These are phyloP conservation scores for Aphaenogaster floridana DNA, from an alignment of 1,140 invertebrate genomes.

Conservation along the genomic window DNA sequence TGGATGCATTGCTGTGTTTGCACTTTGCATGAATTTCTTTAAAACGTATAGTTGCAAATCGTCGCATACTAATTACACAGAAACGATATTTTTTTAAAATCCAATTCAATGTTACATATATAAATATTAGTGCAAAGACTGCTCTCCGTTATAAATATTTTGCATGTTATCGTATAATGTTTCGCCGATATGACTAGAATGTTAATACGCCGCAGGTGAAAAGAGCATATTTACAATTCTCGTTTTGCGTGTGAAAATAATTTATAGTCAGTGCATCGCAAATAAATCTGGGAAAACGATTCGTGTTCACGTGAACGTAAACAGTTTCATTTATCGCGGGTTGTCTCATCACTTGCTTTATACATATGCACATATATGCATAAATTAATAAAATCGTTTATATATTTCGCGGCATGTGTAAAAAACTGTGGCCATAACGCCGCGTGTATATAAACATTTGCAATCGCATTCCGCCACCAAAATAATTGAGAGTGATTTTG, in stretches of 20 bases:
- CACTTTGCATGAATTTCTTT: not conserved
- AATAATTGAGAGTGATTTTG: slow-evolving; percentile 12
- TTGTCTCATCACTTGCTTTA: slow-evolving; percentile 42
- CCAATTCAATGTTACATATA: not conserved
- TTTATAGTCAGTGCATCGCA: slow-evolving; percentile 29
- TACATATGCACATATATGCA: slow-evolving; percentile 25
- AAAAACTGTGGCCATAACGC: not conserved
- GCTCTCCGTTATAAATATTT: slow-evolving; percentile 31
- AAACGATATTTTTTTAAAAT: slow-evolving; percentile 3
- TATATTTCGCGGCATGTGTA: not conserved
- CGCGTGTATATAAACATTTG: not conserved
- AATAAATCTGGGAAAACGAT: slow-evolving; percentile 46
- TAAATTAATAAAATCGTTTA: slow-evolving; percentile 53
- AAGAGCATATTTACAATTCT: slow-evolving; percentile 54
- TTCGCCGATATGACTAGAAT: not conserved
- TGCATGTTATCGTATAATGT: not conserved
- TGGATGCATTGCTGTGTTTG: not conserved
- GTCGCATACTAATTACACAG: not conserved
- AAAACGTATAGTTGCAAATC: not conserved
- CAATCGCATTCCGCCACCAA: not conserved
- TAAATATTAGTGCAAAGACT: not conserved
- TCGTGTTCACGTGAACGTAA: slow-evolving; percentile 25
- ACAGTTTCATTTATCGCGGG: slow-evolving; percentile 32
- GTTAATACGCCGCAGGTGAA: slow-evolving; percentile 26
- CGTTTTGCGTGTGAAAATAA: slow-evolving; percentile 57